Conservation (phyloP, 2,113 vertebrate species). For the Plestiodon gilberti region DNA sequence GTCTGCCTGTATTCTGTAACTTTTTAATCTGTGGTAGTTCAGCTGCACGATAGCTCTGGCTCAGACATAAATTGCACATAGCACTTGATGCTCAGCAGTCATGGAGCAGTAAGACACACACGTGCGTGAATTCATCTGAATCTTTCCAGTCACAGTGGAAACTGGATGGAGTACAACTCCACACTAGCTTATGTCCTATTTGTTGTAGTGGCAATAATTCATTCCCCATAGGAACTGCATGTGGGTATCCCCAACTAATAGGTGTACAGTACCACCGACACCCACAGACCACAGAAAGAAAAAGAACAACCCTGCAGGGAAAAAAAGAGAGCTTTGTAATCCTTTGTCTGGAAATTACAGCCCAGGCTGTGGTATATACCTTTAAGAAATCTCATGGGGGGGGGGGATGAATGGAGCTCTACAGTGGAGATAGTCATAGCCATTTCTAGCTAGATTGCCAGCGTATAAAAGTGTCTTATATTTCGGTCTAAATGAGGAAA, state of each 20-base stretch:
- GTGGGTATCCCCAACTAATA: neutral
- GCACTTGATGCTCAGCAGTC: neutral
- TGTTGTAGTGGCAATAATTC: neutral
- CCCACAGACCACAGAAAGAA: neutral
- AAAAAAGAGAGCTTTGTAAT: neutral
- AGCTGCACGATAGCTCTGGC: too few relatives aligned
- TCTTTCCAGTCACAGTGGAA: neutral
- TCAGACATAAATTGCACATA: too few relatives aligned
- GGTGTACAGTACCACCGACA: too few relatives aligned
- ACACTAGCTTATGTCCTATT: neutral
- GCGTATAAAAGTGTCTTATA: neutral
- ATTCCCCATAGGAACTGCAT: neutral
- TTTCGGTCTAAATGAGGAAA: slow-evolving; percentile 5
- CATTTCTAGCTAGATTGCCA: neutral
- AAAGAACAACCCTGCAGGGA: neutral
- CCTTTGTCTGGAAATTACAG: neutral
- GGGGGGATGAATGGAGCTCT: neutral
- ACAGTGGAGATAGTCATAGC: neutral
- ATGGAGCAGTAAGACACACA: neutral
- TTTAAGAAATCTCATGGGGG: slow-evolving; percentile 1
- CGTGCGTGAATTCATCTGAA: neutral
- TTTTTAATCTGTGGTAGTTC: neutral
- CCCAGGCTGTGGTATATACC: neutral
- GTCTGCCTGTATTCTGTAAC: neutral
- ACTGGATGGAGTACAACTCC: neutral